These are phyloP conservation scores for Diplolepis rosae DNA, from an alignment of 2,888 invertebrate species.

Conservation along the genomic window DNA sequence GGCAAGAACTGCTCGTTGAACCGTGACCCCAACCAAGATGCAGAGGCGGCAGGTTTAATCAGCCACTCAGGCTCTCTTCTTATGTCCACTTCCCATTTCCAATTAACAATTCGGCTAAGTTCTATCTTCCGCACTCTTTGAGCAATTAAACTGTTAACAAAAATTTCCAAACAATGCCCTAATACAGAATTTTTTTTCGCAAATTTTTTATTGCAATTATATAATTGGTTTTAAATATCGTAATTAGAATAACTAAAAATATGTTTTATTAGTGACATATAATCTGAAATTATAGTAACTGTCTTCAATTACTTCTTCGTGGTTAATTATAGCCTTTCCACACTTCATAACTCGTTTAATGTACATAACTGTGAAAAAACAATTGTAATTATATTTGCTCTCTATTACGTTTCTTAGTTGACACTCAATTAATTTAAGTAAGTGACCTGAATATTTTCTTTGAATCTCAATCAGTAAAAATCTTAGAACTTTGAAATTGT, in stretches of 20 bases:
- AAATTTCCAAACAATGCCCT: too few species aligned
- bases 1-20: constrained; percentile 68
- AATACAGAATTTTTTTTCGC: too few species aligned
- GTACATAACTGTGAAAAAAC: neutral
- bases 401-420: neutral
- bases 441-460: neutral
- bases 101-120: constrained; percentile 44
- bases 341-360: neutral
- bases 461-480: too few species aligned
- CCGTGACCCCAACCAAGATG: constrained; percentile 63
- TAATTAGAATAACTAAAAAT: neutral
- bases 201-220: too few species aligned
- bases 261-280: neutral
- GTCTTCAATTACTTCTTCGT: constrained; percentile 23
- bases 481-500: too few species aligned
- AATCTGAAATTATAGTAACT: neutral
- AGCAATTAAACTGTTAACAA: constrained; percentile 21
- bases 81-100: constrained; percentile 48
- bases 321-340: neutral
- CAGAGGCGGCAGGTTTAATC: constrained; percentile 61
- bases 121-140: constrained; percentile 44
- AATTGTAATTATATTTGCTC: neutral
- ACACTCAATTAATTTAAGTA: neutral
- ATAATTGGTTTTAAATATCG: neutral
- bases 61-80: constrained; percentile 56